phyloP scores from a whole-genome alignment of 2,797 vertebrate species.

The Tadarida brasiliensis region DNA sequence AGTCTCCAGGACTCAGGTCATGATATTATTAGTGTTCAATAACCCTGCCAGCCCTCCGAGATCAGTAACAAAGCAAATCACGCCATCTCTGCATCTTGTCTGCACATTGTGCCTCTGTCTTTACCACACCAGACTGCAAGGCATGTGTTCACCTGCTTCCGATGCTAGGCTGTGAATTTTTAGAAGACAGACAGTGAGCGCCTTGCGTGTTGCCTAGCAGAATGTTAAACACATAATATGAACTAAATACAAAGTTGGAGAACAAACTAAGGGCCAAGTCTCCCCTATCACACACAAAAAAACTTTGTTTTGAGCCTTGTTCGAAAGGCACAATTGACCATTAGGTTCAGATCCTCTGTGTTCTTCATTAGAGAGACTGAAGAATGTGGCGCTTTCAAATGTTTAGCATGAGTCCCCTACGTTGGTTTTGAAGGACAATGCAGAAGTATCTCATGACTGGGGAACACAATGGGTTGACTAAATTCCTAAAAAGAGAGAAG shows the following conservation, averaged over 20 bases:
- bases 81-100: background rate
- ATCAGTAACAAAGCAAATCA: background rate
- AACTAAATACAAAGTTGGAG: background rate
- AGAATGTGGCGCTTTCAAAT: background rate
- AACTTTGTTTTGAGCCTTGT: background rate
- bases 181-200: background rate
- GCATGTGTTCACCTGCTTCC: background rate
- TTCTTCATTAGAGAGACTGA: background rate
- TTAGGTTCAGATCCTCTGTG: background rate
- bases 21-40: no score
- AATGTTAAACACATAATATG: background rate
- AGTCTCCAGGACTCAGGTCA: background rate
- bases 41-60: background rate
- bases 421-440: slow-evolving; percentile 2
- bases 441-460: background rate
- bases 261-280: background rate
- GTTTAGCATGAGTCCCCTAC: background rate
- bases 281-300: background rate
- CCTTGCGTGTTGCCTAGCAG: background rate
- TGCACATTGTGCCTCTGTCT: background rate
- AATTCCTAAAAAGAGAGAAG: background rate
- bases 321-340: background rate
- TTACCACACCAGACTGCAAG: background rate
- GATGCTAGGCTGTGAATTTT: background rate
- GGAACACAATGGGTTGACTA: background rate